Conservation (phyloP, 1,140 invertebrate genomes). For the Bombus haemorrhoidalis region DNA sequence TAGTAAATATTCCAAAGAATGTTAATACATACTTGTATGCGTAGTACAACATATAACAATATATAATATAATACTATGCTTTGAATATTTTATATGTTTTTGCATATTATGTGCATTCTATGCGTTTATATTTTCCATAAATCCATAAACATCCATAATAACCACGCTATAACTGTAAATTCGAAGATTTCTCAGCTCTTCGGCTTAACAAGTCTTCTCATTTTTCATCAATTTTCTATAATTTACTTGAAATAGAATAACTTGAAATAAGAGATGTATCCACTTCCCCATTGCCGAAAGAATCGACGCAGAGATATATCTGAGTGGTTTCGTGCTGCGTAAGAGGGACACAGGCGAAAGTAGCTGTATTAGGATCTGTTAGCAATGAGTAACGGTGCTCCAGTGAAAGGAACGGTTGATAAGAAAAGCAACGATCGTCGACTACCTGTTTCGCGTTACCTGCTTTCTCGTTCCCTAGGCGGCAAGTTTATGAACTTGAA, state of each 20-base stretch:
- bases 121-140: too few species aligned
- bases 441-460: constrained; percentile 37
- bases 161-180: not conserved
- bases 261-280: not conserved
- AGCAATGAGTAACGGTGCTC: constrained; percentile 48
- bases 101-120: too few species aligned
- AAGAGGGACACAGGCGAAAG: constrained; percentile 53
- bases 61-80: too few species aligned
- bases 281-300: too few species aligned
- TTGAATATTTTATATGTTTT: too few species aligned
- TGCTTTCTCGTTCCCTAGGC: constrained; percentile 15
- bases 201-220: not conserved
- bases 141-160: too few species aligned
- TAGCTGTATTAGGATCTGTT: constrained; percentile 65
- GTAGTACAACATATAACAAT: too few species aligned
- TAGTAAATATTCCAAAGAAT: too few species aligned
- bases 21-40: too few species aligned
- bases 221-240: not conserved
- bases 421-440: constrained; percentile 48
- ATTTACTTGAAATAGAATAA: not conserved
- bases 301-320: not conserved
- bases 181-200: not conserved
- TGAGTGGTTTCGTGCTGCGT: not conserved
- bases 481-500: constrained; percentile 43
- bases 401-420: constrained; percentile 66